These are phyloP conservation scores for Hesperophylax magnus DNA, from an alignment of 1,140 invertebrate genomes.

Conservation along the genomic window DNA sequence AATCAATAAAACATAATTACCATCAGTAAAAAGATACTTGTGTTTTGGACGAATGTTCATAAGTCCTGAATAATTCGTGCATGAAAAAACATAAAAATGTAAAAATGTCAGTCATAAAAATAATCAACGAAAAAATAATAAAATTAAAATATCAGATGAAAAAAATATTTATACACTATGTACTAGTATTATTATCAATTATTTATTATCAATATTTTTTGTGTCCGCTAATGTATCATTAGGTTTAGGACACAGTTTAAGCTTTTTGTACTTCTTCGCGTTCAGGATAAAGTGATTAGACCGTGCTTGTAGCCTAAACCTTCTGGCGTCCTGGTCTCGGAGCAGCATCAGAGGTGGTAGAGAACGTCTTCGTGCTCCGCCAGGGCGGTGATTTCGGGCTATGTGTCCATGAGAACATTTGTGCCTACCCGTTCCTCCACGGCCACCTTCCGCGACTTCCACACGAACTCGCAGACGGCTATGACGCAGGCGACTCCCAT, in stretches of 20 bases:
- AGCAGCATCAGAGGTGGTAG: conserved; percentile 33
- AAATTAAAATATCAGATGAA: too few species aligned
- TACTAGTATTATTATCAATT: too few species aligned
- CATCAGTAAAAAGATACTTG: not conserved
- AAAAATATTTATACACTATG: too few species aligned
- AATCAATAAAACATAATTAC: conserved; percentile 15
- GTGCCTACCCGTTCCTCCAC: conserved; percentile 88
- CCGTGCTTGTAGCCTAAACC: too few species aligned
- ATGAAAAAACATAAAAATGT: not conserved
- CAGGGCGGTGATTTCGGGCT: conserved; percentile 39
- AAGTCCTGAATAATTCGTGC: conserved; percentile 5
- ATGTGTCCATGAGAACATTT: conserved; percentile 51
- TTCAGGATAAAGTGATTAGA: not conserved
- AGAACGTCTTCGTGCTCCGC: conserved; percentile 20
- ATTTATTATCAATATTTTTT: too few species aligned
- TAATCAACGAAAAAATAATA: not conserved
- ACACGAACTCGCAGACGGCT: conserved; percentile 92
- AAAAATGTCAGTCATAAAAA: not conserved
- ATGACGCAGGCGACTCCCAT: conserved; percentile 91
- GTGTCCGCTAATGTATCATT: too few species aligned
- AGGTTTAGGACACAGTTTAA: too few species aligned
- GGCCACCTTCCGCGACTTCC: conserved; percentile 93
- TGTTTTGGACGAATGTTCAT: not conserved
- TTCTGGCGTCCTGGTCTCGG: not conserved
- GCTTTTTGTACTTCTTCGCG: too few species aligned